Conservation (phyloP, 2,797 vertebrate species). For the Acipenser oxyrinchus region DNA sequence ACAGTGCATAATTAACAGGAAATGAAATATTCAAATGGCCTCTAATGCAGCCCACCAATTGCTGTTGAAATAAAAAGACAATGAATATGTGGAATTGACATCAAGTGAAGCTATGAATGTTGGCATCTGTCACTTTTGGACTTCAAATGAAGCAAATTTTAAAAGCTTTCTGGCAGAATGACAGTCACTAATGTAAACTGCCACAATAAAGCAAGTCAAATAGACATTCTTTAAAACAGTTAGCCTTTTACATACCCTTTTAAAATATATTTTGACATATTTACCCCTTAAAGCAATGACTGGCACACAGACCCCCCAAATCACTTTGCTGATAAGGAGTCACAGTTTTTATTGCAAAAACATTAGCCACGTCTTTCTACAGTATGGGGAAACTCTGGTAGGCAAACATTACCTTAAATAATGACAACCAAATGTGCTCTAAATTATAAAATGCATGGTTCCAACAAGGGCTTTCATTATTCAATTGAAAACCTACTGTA, state of each 20-base stretch:
- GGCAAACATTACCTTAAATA: too few species aligned
- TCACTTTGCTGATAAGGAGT: too few species aligned
- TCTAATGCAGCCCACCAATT: conserved; percentile 96
- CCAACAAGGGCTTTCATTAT: conserved; percentile 22
- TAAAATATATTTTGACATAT: conserved; percentile 28
- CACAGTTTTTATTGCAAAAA: too few species aligned
- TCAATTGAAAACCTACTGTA: too few species aligned
- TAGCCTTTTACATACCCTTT: conserved; percentile 45
- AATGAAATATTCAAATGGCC: conserved; percentile 99
- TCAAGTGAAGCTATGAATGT: conserved; percentile 72
- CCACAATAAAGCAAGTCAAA: conserved; percentile 68
- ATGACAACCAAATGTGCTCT: too few species aligned
- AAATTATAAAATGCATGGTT: too few species aligned
- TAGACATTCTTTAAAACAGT: conserved; percentile 46
- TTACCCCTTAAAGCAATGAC: conserved; percentile 38
- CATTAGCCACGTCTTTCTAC: too few species aligned
- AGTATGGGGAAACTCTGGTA: too few species aligned
- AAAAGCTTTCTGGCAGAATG: conserved; percentile 77
- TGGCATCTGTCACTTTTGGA: conserved; percentile 93
- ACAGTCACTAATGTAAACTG: conserved; percentile 61
- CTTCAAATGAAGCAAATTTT: conserved; percentile 75
- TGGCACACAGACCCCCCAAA: conserved; percentile 14
- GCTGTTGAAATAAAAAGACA: conserved; percentile 85
- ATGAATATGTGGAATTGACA: conserved; percentile 74
- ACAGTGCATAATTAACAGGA: conserved; percentile 99